Percentiles rank a stretch among this genome's conserved stretches.
Evolutionary conservation across 2,797 vertebrate species (phyloP).

Genomic region (Enteromius trimaculatus): DNA sequence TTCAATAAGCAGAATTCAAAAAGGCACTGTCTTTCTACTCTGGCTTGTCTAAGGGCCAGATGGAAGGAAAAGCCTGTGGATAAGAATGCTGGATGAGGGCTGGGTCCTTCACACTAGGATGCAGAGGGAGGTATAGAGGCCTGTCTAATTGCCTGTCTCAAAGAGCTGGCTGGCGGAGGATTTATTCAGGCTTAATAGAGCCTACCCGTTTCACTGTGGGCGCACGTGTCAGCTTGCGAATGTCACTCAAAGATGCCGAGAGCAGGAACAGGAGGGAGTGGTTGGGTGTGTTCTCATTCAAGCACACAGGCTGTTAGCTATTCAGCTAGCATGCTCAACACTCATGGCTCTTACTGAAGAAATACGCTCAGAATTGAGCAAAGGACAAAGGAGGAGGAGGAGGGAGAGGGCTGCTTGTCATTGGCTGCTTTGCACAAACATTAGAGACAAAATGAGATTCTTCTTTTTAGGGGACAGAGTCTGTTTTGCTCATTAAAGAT

Average conservation of each 20-base stretch:
- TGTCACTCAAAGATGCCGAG: constrained; percentile 54
- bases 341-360: constrained; percentile 27
- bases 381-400: neutral
- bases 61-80: constrained; percentile 52
- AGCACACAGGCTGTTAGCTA: constrained; percentile 38
- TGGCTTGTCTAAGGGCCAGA: constrained; percentile 52
- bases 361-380: constrained; percentile 2
- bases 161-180: constrained; percentile 55
- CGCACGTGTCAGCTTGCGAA: constrained; percentile 57
- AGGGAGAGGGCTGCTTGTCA: constrained; percentile 22
- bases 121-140: constrained; percentile 50
- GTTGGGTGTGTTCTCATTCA: constrained; percentile 51
- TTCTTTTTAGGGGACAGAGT: constrained; percentile 11
- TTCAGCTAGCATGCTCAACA: constrained; percentile 48
- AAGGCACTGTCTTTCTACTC: constrained; percentile 41
- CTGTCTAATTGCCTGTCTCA: constrained; percentile 63
- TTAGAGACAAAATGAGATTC: constrained; percentile 53
- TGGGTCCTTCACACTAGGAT: constrained; percentile 49
- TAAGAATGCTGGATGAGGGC: constrained; percentile 52
- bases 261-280: constrained; percentile 46
- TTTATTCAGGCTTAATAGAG: constrained; percentile 64
- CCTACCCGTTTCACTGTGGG: constrained; percentile 37
- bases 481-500: constrained; percentile 30
- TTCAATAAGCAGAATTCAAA: constrained; percentile 53
- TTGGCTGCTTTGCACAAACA: constrained; percentile 34